These are phyloP conservation scores for Bufotes viridis DNA, from an alignment of 2,797 vertebrate genomes.

Conservation along the genomic window DNA sequence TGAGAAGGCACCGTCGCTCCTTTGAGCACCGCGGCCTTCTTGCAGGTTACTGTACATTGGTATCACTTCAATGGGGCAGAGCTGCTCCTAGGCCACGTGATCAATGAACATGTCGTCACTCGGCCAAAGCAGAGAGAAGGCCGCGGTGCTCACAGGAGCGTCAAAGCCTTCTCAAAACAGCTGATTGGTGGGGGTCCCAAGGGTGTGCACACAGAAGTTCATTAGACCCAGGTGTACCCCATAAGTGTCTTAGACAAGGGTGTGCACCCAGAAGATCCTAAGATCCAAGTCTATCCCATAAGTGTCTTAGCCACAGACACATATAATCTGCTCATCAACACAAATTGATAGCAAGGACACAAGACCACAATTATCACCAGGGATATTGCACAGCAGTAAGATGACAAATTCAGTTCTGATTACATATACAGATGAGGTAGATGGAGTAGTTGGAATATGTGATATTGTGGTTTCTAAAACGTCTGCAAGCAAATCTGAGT, in stretches of 20 bases:
- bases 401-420: neutral
- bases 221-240: neutral
- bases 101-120: too few relatives aligned
- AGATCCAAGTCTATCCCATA: neutral
- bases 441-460: neutral
- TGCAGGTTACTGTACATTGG: too few relatives aligned
- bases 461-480: neutral
- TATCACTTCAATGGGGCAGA: too few relatives aligned
- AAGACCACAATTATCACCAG: too few relatives aligned
- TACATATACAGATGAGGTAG: neutral
- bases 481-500: neutral
- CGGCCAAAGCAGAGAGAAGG: too few relatives aligned
- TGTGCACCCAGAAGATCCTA: neutral
- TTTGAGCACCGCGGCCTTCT: too few relatives aligned
- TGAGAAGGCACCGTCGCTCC: too few relatives aligned
- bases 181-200: too few relatives aligned
- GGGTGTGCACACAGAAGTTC: neutral
- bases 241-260: neutral
- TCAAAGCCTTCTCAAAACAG: too few relatives aligned
- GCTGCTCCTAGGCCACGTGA: too few relatives aligned
- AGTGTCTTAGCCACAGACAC: neutral
- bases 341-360: neutral
- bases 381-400: too few relatives aligned
- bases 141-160: too few relatives aligned
- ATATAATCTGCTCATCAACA: neutral